Evolutionary conservation across 2,888 invertebrate genomes (phyloP).

Genomic region (Ptychoptera contaminata): DNA sequence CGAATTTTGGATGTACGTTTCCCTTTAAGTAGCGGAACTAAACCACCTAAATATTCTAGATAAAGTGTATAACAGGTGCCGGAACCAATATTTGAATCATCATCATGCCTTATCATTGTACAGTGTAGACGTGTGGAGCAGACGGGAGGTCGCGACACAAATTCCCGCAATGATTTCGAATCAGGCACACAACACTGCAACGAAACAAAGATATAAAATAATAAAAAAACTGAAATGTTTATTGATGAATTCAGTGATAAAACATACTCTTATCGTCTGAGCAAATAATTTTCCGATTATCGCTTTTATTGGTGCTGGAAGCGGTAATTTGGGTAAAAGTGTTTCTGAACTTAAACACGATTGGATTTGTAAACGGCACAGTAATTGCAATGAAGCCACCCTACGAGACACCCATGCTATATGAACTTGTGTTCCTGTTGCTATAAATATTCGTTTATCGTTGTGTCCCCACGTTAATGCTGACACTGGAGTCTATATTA

Average conservation of each 20-base stretch:
- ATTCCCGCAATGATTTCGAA: conserved; percentile 69
- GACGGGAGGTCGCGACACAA: conserved; percentile 82
- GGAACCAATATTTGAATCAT: conserved; percentile 51
- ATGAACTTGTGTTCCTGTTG: conserved; percentile 80
- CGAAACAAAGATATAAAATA: not conserved
- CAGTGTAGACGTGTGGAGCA: conserved; percentile 82
- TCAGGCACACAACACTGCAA: conserved; percentile 87
- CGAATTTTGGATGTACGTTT: conserved; percentile 91
- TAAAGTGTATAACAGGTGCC: conserved; percentile 78
- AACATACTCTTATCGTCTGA: conserved; percentile 77
- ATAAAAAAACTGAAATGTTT: not conserved
- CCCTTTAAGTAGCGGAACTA: conserved; percentile 90
- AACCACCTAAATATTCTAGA: conserved; percentile 87
- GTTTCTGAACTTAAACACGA: conserved; percentile 57
- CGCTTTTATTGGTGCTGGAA: conserved; percentile 75
- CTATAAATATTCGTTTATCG: conserved; percentile 86
- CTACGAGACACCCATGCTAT: conserved; percentile 86
- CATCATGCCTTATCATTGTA: conserved; percentile 90
- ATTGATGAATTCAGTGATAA: not conserved
- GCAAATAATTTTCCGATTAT: conserved; percentile 76
- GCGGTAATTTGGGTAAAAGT: conserved; percentile 60
- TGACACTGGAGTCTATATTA: conserved; percentile 58
- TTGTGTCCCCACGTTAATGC: conserved; percentile 98
- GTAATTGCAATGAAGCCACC: conserved; percentile 77
- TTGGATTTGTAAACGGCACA: conserved; percentile 71